Evolutionary conservation across 2,888 invertebrate species (phyloP), one percentile per base, ranked within the genome.

Genomic region (Perizoma flavofasciatum): DNA sequence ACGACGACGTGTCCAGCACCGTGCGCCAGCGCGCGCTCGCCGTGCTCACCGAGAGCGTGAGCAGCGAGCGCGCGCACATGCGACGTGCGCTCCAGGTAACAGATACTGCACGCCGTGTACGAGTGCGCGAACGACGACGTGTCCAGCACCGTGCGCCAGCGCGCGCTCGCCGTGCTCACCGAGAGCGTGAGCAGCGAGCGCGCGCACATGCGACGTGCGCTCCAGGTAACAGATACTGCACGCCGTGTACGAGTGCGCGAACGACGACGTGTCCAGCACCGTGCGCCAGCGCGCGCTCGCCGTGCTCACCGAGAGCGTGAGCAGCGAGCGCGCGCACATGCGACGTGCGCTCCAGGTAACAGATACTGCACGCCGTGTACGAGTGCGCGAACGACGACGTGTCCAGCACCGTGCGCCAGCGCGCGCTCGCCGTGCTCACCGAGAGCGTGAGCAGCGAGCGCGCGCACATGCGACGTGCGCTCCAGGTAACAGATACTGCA

Each of bases 1-100:
- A 84, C 57, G 95, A 37, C 5, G 37, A 95, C 79, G 82, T 81
- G 5, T 93, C 95, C 3, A 91, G 93, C 67, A 86, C 93, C 64
- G 92, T 96, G 44, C 89, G 95, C 48, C 92, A 94, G 48, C 93
- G 94, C 74, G 95, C 95, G 4, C 89, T 95, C 65, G 76, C 86
- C 4, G 85, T 93, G 8, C 86, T 95, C 50, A 86, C 93, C 0
- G 93, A 93, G 49, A 88, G 92, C 62, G 88, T 94, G 34, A 74
- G 77, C 35, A 83, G 77, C 60, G 59, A 73, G 5, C 77, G 78
- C 32, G 54, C 3, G 74, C 82, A 61, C 0, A 69, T 88, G 61
- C 69, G 70, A 4, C 57, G 73, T 1, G 87, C 88, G 6, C 61
- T 89, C 0, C 32, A 57, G 59, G 68, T 62, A 58, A 48, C 22